Conservation (phyloP, 2,888 invertebrate genomes). For the Homarus gammarus region DNA sequence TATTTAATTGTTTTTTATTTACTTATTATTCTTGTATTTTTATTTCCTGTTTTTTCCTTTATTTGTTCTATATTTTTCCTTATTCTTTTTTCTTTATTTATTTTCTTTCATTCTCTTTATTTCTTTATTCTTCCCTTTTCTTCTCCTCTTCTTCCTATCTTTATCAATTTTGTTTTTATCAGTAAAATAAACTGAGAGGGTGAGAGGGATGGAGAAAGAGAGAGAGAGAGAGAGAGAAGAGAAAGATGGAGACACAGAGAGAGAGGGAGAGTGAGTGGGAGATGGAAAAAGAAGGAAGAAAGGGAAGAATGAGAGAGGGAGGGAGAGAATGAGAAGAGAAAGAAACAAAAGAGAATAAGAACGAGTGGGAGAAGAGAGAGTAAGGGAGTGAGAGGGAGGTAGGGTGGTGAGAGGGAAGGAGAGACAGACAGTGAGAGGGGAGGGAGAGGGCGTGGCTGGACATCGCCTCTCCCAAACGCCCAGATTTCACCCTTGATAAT, state of each 20-base stretch:
- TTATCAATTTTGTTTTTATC: too few relatives aligned
- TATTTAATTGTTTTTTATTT: too few relatives aligned
- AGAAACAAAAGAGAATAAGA: not conserved
- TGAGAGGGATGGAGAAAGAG: not conserved
- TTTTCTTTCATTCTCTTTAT: too few relatives aligned
- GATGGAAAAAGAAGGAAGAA: not conserved
- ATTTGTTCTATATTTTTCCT: too few relatives aligned
- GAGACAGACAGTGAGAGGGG: not conserved
- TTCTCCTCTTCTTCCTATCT: too few relatives aligned
- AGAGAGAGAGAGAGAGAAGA: not conserved
- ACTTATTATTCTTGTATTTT: too few relatives aligned
- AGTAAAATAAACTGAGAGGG: not conserved
- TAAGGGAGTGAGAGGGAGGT: not conserved
- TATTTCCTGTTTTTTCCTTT: too few relatives aligned
- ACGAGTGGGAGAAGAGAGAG: not conserved
- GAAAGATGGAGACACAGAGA: not conserved
- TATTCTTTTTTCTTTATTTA: too few relatives aligned
- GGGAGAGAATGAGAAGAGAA: not conserved
- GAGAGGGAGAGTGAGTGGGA: not conserved
- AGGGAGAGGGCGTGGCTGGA: not conserved
- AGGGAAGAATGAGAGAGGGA: not conserved
- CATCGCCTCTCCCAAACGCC: not conserved
- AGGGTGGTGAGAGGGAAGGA: not conserved
- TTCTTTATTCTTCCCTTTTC: too few relatives aligned
- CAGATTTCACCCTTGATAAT: not conserved